Evolutionary conservation across 2,888 invertebrate species (phyloP), one percentile per base, ranked within the genome.

Genomic region (Ectemnius continuus): DNA sequence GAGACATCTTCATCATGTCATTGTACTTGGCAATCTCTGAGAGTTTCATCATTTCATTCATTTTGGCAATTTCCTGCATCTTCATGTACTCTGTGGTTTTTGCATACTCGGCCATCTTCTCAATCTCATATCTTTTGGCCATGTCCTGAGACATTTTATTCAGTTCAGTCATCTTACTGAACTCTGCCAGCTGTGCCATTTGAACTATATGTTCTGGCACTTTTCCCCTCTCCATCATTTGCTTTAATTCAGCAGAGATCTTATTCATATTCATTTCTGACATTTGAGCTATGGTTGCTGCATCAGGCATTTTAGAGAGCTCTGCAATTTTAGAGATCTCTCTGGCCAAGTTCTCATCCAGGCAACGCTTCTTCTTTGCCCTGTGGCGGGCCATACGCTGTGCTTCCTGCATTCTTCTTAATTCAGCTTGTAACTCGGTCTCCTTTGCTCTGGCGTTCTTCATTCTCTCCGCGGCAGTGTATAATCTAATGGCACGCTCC

Each of bases 181-280:
- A 91, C 59, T 91, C 91, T 0, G 91, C 91, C 0, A 91, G 78
- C 72, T 91, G 91, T 3, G 91, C 91, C 91, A 91, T 91, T 83
- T 91, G 91, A 52, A 91, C 91, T 62, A 91, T 91, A 69, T 91
- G 91, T 63, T 91, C 91, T 0, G 91, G 91, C 2, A 91, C 91
- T 70, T 91, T 91, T 5, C 91, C 91, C 4, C 91, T 84, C 61
- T 91, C 91, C 91, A 91, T 91, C 91, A 91, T 91, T 63, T 91
- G 91, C 70, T 90, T 91, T 61, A 91, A 65, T 64, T 91, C 91
- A 0, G 91, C 91, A 0, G 91, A 91, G n/a, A 91, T 91, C 70
- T 91, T 91, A 71, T 91, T 91, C 90, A 91, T 90, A 47, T 91
- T 91, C 79, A 91, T 86, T 58, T 91, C 91, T 0, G 90, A 89